phyloP scores from a whole-genome alignment of 2,797 vertebrate genomes.

The Caiman crocodilus region DNA sequence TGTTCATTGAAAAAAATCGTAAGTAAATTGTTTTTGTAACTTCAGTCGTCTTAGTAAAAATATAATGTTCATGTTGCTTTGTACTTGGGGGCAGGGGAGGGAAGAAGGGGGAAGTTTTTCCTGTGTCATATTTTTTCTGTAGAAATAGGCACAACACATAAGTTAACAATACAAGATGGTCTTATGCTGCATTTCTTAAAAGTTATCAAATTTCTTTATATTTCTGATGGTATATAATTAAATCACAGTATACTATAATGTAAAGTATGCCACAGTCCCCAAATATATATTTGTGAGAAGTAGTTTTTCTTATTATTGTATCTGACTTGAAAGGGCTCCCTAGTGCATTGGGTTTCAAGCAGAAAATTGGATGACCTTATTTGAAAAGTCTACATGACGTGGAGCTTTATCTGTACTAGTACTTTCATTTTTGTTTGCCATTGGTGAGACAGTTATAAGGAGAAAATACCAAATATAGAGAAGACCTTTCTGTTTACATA shows the following conservation, averaged over 20 bases:
- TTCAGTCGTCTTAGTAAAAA: neutral
- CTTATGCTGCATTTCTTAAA: neutral
- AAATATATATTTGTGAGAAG: neutral
- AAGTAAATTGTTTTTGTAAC: slow-evolving; percentile 75
- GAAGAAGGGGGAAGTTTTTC: too few relatives aligned
- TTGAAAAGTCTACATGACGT: neutral
- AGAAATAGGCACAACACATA: neutral
- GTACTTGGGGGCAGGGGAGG: too few relatives aligned
- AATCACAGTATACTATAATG: neutral
- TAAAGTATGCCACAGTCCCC: neutral
- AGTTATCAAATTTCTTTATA: neutral
- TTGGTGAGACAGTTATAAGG: neutral
- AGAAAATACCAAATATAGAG: neutral
- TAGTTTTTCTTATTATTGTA: neutral
- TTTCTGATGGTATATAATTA: neutral
- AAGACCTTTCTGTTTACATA: neutral
- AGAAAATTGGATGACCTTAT: neutral
- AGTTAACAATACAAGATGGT: neutral
- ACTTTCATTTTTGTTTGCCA: neutral
- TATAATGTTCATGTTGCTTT: too few relatives aligned
- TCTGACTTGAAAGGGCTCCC: neutral
- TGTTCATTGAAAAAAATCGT: slow-evolving; percentile 95
- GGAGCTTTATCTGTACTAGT: neutral
- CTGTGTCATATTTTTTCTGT: neutral
- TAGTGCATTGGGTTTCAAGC: neutral